Conservation (phyloP, 2,888 invertebrate species). For the Volucella inanis region DNA sequence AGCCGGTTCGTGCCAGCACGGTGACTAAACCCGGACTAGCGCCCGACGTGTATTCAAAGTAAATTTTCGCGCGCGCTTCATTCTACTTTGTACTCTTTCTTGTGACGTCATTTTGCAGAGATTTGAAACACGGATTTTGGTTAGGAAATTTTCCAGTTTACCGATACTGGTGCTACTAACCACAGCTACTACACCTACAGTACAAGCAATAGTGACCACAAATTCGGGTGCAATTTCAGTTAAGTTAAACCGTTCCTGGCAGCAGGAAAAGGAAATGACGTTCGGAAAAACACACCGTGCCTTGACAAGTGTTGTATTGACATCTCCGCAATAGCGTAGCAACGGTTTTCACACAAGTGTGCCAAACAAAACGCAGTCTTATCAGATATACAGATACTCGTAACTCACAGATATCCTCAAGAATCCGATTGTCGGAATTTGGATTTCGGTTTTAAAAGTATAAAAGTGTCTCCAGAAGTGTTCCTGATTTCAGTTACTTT, state of each 20-base stretch:
- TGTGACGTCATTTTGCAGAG: constrained; percentile 71
- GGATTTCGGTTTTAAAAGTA: constrained; percentile 12
- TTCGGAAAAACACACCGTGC: constrained; percentile 25
- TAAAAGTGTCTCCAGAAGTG: constrained; percentile 48
- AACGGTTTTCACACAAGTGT: constrained; percentile 54
- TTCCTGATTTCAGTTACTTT: constrained; percentile 46
- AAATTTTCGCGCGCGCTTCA: constrained; percentile 20
- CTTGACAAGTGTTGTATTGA: constrained; percentile 25
- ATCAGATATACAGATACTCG: neutral
- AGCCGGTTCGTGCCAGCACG: constrained; percentile 21
- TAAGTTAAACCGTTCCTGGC: constrained; percentile 29
- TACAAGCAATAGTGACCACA: neutral
- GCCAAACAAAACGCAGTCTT: constrained; percentile 56
- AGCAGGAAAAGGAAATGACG: constrained; percentile 57
- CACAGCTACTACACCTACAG: neutral
- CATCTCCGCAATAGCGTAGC: constrained; percentile 56
- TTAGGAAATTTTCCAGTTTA: constrained; percentile 63
- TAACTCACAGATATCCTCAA: constrained; percentile 2
- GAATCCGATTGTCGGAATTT: constrained; percentile 3
- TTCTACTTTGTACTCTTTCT: constrained; percentile 17
- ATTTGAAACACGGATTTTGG: constrained; percentile 72
- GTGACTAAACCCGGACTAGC: constrained; percentile 67
- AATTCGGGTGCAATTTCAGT: neutral
- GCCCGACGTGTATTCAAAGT: constrained; percentile 11
- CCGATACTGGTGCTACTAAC: constrained; percentile 16